Evolutionary conservation across 2,888 invertebrate genomes (phyloP).

Genomic region (Chrysolina oricalcia): DNA sequence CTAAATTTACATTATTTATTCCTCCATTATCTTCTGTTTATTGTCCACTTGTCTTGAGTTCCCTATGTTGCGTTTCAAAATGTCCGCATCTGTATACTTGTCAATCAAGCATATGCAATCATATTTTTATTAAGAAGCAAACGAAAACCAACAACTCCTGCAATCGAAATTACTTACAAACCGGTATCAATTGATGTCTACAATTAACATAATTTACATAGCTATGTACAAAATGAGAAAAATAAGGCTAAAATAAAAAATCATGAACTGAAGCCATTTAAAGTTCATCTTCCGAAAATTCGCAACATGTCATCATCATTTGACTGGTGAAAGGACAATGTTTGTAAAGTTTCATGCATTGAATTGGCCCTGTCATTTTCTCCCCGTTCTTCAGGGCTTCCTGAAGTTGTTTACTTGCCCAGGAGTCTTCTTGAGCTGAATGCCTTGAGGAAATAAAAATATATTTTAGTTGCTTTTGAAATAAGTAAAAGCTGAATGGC

Average conservation of each 20-base stretch:
- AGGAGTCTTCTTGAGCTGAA: constrained; percentile 53
- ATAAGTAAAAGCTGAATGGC: background rate
- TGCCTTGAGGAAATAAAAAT: constrained; percentile 45
- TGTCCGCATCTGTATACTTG: too few species aligned
- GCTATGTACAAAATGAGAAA: background rate
- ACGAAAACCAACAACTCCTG: too few species aligned
- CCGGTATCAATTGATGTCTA: too few species aligned
- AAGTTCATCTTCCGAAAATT: constrained; percentile 58
- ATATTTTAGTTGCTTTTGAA: background rate
- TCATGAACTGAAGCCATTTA: background rate
- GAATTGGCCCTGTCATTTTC: constrained; percentile 53
- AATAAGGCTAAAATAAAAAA: background rate
- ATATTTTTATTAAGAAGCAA: too few species aligned
- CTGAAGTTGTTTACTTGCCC: constrained; percentile 64
- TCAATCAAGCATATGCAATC: too few species aligned
- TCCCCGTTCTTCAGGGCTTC: constrained; percentile 65
- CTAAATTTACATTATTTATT: too few species aligned
- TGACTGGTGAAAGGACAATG: constrained; percentile 67
- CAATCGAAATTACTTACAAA: too few species aligned
- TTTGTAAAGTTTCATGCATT: constrained; percentile 66
- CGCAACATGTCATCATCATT: constrained; percentile 65
- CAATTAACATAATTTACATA: background rate
- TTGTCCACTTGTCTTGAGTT: too few species aligned
- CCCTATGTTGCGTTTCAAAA: too few species aligned
- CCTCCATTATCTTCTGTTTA: too few species aligned